phyloP scores from a whole-genome alignment of 37 sponge, comb jelly and placozoan genomes.

The Theonella swinhoei region DNA sequence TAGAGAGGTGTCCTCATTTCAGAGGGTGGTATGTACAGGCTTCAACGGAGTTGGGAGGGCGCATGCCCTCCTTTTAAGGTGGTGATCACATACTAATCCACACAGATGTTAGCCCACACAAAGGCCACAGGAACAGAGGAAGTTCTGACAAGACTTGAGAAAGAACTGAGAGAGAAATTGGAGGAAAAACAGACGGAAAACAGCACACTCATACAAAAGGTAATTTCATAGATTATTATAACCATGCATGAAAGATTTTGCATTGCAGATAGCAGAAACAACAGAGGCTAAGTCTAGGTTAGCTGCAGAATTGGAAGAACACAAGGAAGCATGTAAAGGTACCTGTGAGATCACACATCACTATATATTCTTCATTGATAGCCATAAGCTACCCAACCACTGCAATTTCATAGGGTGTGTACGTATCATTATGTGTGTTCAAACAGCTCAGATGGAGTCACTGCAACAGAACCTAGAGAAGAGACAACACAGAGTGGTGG shows the following conservation, averaged over 20 bases:
- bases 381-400: no score
- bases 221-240: neutral
- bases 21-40: no score
- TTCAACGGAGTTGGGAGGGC: no score
- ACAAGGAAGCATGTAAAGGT: neutral
- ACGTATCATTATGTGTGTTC: neutral
- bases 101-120: neutral
- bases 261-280: neutral
- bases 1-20: no score
- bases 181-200: constrained; percentile 1
- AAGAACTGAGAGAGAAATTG: neutral
- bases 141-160: neutral
- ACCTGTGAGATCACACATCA: neutral
- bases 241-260: no score
- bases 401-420: no score
- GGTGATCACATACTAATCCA: neutral
- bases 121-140: neutral
- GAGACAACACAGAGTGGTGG: neutral
- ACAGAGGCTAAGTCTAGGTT: neutral
- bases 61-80: no score
- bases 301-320: neutral
- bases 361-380: no score
- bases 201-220: neutral
- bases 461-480: constrained; percentile 3
- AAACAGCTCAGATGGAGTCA: neutral